Evolutionary conservation across 2,113 vertebrate genomes (phyloP).

Genomic region (Oryzias woworae): DNA sequence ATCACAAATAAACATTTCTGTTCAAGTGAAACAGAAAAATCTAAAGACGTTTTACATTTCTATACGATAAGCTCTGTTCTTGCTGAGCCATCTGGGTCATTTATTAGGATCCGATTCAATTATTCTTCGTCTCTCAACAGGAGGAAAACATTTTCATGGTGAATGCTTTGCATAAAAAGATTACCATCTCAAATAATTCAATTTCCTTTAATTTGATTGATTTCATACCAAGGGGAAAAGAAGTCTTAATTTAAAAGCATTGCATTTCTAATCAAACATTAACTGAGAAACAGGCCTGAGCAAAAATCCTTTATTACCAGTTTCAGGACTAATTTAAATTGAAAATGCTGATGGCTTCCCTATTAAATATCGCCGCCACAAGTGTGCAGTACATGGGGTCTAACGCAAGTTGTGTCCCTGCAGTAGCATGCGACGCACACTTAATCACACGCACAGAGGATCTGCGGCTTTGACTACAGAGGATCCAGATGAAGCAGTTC

Average conservation of each 20-base stretch:
- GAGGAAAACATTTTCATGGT: constrained; percentile 75
- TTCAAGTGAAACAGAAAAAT: constrained; percentile 14
- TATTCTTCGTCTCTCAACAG: constrained; percentile 69
- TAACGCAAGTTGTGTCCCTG: constrained; percentile 9
- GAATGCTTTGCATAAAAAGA: constrained; percentile 73
- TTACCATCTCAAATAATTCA: constrained; percentile 76
- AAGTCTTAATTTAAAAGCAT: constrained; percentile 73
- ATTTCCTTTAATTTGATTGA: constrained; percentile 76
- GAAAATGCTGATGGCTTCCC: constrained; percentile 57
- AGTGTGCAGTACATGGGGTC: constrained; percentile 29
- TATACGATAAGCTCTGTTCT: constrained; percentile 48
- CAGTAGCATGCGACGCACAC: constrained; percentile 19
- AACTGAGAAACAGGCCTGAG: constrained; percentile 51
- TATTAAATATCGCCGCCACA: constrained; percentile 41
- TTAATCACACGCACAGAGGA: constrained; percentile 25
- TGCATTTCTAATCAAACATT: constrained; percentile 75
- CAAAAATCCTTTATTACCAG: constrained; percentile 64
- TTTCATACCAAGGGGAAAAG: constrained; percentile 65
- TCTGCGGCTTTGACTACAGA: constrained; percentile 63
- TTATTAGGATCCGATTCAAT: constrained; percentile 71
- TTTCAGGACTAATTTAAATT: constrained; percentile 66
- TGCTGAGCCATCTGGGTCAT: constrained; percentile 59
- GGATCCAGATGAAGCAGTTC: constrained; percentile 70
- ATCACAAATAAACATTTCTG: constrained; percentile 6
- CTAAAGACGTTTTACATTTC: constrained; percentile 42